These are phyloP conservation scores for Palloptera scutellata DNA, from an alignment of 2,888 invertebrate genomes.

Conservation along the genomic window DNA sequence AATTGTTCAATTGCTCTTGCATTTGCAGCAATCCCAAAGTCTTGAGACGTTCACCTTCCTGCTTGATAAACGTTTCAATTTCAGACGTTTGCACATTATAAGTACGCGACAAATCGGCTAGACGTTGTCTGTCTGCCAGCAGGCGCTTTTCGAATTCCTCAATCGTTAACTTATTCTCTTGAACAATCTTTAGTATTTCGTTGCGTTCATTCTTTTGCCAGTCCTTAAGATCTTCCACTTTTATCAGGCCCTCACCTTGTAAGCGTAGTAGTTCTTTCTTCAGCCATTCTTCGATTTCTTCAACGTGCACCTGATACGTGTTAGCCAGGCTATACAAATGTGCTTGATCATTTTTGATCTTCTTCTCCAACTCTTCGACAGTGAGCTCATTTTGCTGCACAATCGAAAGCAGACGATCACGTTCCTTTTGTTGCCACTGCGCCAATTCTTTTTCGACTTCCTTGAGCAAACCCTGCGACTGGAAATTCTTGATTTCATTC, in stretches of 20 bases:
- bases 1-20: slow-evolving; percentile 55
- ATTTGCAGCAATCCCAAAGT: slow-evolving; percentile 52
- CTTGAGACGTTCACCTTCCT: slow-evolving; percentile 57
- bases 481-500: slow-evolving; percentile 55
- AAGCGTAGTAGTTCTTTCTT: slow-evolving; percentile 55
- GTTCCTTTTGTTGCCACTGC: slow-evolving; percentile 58
- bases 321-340: slow-evolving; percentile 55
- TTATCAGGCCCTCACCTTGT: slow-evolving; percentile 56
- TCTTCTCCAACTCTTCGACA: slow-evolving; percentile 56
- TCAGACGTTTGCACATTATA: slow-evolving; percentile 59
- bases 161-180: slow-evolving; percentile 56
- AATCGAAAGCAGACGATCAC: slow-evolving; percentile 53
- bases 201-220: slow-evolving; percentile 58
- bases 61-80: slow-evolving; percentile 58
- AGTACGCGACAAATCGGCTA: slow-evolving; percentile 52
- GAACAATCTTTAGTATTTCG: slow-evolving; percentile 51
- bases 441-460: slow-evolving; percentile 56
- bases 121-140: slow-evolving; percentile 53
- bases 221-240: slow-evolving; percentile 56
- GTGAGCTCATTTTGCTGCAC: slow-evolving; percentile 56
- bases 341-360: slow-evolving; percentile 55
- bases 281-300: slow-evolving; percentile 60
- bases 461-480: slow-evolving; percentile 56
- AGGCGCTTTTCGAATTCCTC: slow-evolving; percentile 56
- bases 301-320: slow-evolving; percentile 55